These are phyloP conservation scores for Caenorhabditis remanei DNA, from an alignment of 1,140 invertebrate genomes.

Conservation along the genomic window DNA sequence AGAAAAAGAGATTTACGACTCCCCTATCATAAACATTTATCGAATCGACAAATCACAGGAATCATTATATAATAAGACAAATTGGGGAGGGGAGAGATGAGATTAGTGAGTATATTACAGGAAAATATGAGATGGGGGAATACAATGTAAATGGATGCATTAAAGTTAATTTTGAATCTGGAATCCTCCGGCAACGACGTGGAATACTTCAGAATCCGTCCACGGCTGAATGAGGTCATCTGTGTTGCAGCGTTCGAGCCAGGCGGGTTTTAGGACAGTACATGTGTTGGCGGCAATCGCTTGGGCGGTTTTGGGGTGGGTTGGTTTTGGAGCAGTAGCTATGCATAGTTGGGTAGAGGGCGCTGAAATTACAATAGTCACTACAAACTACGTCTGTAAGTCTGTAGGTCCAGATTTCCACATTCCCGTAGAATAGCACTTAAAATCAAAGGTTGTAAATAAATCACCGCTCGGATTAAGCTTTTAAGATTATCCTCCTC, in stretches of 20 bases:
- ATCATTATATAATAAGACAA: slow-evolving; percentile 15
- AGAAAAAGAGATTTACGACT: slow-evolving; percentile 7
- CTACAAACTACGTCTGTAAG: neutral
- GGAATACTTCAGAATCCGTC: slow-evolving; percentile 18
- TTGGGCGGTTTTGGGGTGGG: neutral
- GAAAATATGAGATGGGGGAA: too few relatives aligned
- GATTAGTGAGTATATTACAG: too few relatives aligned
- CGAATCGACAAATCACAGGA: neutral
- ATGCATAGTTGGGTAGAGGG: slow-evolving; percentile 1
- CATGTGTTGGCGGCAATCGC: neutral
- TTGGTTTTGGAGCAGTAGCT: slow-evolving; percentile 7
- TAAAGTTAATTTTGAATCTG: neutral
- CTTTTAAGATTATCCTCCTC: neutral
- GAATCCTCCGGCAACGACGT: slow-evolving; percentile 1
- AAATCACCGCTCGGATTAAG: neutral
- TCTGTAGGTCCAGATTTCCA: too few relatives aligned
- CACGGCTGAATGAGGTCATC: neutral
- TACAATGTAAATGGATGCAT: too few relatives aligned
- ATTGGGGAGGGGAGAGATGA: neutral
- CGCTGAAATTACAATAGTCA: neutral
- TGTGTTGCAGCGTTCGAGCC: slow-evolving; percentile 26
- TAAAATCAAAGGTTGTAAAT: neutral
- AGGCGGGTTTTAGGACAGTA: neutral
- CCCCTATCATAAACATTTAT: slow-evolving; percentile 1
- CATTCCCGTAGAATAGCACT: too few relatives aligned